Evolutionary conservation across 2,888 invertebrate genomes (phyloP), one percentile per base, ranked within the genome.

Genomic region (Margaritifera margaritifera): DNA sequence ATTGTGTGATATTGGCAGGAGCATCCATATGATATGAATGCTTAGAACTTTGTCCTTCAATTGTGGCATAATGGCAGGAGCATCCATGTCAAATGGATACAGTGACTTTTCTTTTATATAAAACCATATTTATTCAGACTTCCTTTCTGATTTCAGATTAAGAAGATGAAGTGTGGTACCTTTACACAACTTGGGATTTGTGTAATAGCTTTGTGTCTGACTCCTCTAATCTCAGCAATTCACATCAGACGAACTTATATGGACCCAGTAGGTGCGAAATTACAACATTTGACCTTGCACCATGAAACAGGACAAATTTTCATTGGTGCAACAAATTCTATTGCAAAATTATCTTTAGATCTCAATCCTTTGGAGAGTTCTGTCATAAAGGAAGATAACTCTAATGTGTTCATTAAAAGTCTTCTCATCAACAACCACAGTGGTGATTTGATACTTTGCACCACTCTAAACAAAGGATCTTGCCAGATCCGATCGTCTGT

Each of bases 261-360:
- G 56, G 82, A 84, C 59, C 77, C 81, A 1, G 75, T 77, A 31
- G 80, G 78, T 56, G 70, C 75, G 57, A 65, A 55, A 27, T 94
- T 97, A 92, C 96, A 96, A 91, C 96, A 96, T 90, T 92, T 97
- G 84, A 95, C 95, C 83, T 95, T 97, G 83, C 96, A 98, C 91
- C 94, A 95, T 89, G 94, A 95, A 90, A 96, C 96, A 62, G 97
- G 97, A 75, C 93, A 96, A 76, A 95, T 94, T 27, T 94, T 93
- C 92, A 93, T 98, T 77, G 97, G 97, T 78, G 97, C 96, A 73
- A 95, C 96, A 79, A 97, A 98, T 92, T 93, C 94, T 74, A 93
- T 98, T 76, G 97, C 95, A 90, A 97, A 97, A 90, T 92, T 98
- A 59, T 95, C 96, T 58, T 94, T 96, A 62, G 95, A 96, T 85